Percentiles rank a stretch among this genome's conserved stretches.
Evolutionary conservation across 2,888 invertebrate genomes (phyloP).

Genomic region (Agonopterix heracliana): DNA sequence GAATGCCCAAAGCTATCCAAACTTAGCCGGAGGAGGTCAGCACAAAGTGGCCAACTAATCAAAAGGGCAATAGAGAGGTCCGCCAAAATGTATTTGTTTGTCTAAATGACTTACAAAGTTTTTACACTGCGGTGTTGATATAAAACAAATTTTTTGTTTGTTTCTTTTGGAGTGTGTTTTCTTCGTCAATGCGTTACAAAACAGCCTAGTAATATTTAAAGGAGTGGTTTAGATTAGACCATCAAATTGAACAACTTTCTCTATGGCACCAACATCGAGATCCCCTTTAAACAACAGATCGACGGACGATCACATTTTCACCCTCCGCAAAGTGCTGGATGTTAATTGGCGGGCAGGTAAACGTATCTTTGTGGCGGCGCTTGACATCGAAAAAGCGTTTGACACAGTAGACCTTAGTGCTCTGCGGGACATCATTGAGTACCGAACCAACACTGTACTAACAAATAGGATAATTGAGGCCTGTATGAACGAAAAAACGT

Average conservation of each 20-base stretch:
- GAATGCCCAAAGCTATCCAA: too few relatives aligned
- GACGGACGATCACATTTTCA: conserved; percentile 2
- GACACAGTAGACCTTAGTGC: not conserved
- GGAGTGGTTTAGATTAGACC: not conserved
- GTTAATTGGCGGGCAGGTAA: not conserved
- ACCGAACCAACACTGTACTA: not conserved
- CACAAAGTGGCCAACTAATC: too few relatives aligned
- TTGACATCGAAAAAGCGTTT: not conserved
- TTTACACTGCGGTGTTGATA: too few relatives aligned
- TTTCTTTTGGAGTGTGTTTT: too few relatives aligned
- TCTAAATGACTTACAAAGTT: too few relatives aligned
- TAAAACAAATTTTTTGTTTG: not conserved
- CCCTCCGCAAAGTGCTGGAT: not conserved
- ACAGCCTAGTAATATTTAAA: too few relatives aligned
- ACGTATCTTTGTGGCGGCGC: not conserved
- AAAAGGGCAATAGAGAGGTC: too few relatives aligned
- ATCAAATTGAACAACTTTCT: not conserved
- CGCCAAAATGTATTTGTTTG: too few relatives aligned
- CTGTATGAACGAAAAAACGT: conserved; percentile 1
- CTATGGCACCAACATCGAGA: too few relatives aligned
- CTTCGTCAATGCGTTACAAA: too few relatives aligned
- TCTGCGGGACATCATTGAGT: not conserved
- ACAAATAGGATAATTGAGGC: conserved; percentile 1
- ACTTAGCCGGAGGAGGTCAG: too few relatives aligned
- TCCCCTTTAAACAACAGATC: conserved; percentile 1